Evolutionary conservation across 2,113 vertebrate species (phyloP).

Genomic region (Xiphophorus maculatus): DNA sequence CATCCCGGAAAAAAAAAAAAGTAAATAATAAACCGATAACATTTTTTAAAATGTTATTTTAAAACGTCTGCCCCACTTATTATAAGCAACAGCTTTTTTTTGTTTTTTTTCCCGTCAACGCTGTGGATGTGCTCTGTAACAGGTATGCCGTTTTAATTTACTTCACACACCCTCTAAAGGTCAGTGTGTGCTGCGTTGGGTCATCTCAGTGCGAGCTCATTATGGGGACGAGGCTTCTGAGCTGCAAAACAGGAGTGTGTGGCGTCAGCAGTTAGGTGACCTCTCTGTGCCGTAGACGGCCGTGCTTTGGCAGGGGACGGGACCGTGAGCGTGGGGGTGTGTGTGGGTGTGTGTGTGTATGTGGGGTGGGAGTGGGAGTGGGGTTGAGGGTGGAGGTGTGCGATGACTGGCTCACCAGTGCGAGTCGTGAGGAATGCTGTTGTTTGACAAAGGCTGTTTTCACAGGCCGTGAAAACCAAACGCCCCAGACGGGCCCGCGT

Average conservation of each 20-base stretch:
- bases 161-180: slow-evolving; percentile 49
- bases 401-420: slow-evolving; percentile 68
- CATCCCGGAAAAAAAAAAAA: no score
- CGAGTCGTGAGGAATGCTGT: slow-evolving; percentile 75
- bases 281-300: slow-evolving; percentile 56
- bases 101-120: background rate
- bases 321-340: slow-evolving; percentile 18
- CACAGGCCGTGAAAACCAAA: slow-evolving; percentile 75
- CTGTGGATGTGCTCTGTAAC: slow-evolving; percentile 18
- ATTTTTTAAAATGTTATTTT: background rate
- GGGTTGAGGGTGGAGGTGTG: slow-evolving; percentile 44
- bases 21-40: background rate
- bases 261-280: slow-evolving; percentile 63
- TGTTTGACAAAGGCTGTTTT: slow-evolving; percentile 78
- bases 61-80: background rate
- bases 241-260: slow-evolving; percentile 56
- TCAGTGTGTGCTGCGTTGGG: slow-evolving; percentile 48
- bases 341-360: no score
- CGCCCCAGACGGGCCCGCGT: slow-evolving; percentile 64
- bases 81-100: background rate
- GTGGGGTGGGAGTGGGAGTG: background rate
- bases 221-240: slow-evolving; percentile 47
- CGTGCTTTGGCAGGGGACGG: slow-evolving; percentile 55
- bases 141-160: slow-evolving; percentile 31
- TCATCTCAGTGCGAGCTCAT: slow-evolving; percentile 60